Conservation (phyloP, 2,797 vertebrate genomes). For the Chanos chanos region DNA sequence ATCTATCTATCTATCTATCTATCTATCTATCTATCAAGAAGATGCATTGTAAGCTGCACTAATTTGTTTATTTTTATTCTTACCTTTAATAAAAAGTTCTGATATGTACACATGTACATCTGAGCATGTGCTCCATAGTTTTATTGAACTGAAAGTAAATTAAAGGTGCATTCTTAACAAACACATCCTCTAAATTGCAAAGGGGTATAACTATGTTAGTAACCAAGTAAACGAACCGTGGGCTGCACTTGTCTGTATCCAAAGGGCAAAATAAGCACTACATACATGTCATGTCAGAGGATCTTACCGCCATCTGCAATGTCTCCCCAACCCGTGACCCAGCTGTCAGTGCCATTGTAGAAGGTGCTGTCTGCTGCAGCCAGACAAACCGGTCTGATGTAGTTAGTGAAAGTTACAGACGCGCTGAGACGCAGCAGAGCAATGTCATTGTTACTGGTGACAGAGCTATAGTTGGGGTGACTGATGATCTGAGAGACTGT, state of each 20-base stretch:
- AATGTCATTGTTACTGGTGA: not conserved
- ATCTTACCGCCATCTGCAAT: not conserved
- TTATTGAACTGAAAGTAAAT: no score
- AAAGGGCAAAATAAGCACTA: not conserved
- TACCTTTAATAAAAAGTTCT: no score
- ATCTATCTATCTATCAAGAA: no score
- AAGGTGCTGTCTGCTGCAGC: slow-evolving; percentile 21
- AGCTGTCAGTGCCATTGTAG: not conserved
- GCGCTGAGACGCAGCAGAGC: slow-evolving; percentile 25
- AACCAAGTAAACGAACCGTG: no score
- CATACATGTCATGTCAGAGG: not conserved
- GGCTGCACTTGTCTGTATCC: not conserved
- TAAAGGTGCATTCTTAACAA: no score
- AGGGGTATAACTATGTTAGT: no score
- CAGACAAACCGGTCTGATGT: slow-evolving; percentile 36
- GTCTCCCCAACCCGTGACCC: slow-evolving; percentile 41
- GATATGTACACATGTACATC: no score
- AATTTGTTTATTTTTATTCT: no score
- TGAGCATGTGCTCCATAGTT: no score
- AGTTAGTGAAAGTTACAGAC: not conserved
- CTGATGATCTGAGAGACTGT: not conserved
- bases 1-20: no score
- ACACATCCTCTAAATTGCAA: no score
- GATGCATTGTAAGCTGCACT: no score
- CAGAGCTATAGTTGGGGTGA: not conserved